phyloP scores from a whole-genome alignment of 2,888 invertebrate species.

The Trachelus tabidus region DNA sequence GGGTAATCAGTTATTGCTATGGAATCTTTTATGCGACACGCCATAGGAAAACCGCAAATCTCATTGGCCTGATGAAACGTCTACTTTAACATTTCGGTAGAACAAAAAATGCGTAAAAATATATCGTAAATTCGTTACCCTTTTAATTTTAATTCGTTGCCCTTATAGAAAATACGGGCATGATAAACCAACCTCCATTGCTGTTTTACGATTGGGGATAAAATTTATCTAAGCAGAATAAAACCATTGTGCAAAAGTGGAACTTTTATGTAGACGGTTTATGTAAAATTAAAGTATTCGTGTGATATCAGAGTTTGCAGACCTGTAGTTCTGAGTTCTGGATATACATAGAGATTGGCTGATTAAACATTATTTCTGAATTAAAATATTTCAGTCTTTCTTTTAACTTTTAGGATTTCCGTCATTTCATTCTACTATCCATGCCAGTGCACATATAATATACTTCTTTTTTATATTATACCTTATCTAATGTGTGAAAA shows the following conservation, averaged over 20 bases:
- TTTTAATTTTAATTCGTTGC: too few species aligned
- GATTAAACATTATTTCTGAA: background rate
- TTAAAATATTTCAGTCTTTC: background rate
- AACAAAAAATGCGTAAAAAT: too few species aligned
- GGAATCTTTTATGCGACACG: background rate
- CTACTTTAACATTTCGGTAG: too few species aligned
- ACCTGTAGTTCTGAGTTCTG: background rate
- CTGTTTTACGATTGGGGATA: background rate
- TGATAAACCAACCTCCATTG: too few species aligned
- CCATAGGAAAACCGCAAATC: background rate
- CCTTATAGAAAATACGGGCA: too few species aligned
- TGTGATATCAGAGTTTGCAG: background rate
- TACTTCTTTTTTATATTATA: background rate
- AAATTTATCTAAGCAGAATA: background rate
- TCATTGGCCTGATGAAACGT: background rate
- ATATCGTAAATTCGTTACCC: too few species aligned
- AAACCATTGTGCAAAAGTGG: background rate
- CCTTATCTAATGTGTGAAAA: background rate
- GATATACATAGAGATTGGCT: background rate
- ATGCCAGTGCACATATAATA: background rate
- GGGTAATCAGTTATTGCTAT: slow-evolving; percentile 19
- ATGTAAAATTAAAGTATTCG: background rate
- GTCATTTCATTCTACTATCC: background rate
- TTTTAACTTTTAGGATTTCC: background rate
- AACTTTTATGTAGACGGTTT: background rate